A percentile compares a stretch with the other conserved stretches of the same genome.
These are phyloP conservation scores for Scaeva pyrastri DNA, from an alignment of 2,888 invertebrate genomes.

Conservation along the genomic window DNA sequence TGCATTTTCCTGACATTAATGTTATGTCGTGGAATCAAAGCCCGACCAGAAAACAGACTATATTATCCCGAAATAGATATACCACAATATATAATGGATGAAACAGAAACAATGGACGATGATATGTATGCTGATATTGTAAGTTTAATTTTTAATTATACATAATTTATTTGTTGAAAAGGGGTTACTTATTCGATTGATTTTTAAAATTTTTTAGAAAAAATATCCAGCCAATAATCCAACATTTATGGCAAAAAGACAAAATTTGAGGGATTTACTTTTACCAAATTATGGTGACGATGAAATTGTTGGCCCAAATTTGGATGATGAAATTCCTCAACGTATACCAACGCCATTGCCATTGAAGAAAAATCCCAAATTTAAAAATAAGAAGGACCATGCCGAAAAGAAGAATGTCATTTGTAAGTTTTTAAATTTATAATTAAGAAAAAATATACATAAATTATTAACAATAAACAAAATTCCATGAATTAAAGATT, in stretches of 20 bases:
- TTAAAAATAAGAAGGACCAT: constrained; percentile 79
- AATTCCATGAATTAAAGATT: too few species aligned
- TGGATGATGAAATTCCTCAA: constrained; percentile 59
- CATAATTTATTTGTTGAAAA: not conserved
- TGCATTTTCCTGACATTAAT: constrained; percentile 60
- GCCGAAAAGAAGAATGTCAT: constrained; percentile 82
- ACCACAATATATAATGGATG: constrained; percentile 66
- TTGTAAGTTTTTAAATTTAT: constrained; percentile 79
- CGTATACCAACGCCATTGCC: constrained; percentile 77
- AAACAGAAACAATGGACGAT: constrained; percentile 69
- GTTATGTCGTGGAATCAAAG: constrained; percentile 39
- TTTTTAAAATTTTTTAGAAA: constrained; percentile 73
- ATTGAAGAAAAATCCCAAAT: constrained; percentile 77
- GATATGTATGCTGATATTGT: constrained; percentile 67
- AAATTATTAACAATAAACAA: too few species aligned
- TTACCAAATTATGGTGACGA: constrained; percentile 79
- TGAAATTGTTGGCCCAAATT: constrained; percentile 73
- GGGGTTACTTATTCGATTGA: too few species aligned
- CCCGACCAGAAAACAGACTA: constrained; percentile 50
- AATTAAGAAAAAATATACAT: too few species aligned
- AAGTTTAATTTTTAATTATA: not conserved
- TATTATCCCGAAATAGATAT: constrained; percentile 68
- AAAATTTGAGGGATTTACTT: constrained; percentile 79
- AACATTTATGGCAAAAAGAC: constrained; percentile 80
- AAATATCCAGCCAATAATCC: constrained; percentile 78